Evolutionary conservation across 1,140 invertebrate genomes (phyloP).

Genomic region (Aphidius gifuensis): DNA sequence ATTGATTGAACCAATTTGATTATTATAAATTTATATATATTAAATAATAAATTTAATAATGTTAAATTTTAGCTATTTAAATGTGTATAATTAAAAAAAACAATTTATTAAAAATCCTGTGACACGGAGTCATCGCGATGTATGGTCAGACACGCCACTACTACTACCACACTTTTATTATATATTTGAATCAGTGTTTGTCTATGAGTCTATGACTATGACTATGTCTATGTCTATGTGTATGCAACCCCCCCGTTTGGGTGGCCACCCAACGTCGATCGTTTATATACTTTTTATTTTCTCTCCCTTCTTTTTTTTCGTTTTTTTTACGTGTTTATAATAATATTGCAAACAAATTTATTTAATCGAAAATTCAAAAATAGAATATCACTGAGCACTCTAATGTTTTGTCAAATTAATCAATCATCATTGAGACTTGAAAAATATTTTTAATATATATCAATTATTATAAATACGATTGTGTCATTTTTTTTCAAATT

Average conservation of each 20-base stretch:
- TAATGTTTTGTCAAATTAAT: not conserved
- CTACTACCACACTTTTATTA: not conserved
- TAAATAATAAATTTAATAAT: no score
- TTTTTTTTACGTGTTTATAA: no score
- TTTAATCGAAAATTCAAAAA: not conserved
- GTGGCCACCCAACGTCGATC: conserved; percentile 2
- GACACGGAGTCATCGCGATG: conserved; percentile 5
- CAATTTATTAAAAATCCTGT: conserved; percentile 4
- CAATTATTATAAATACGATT: no score
- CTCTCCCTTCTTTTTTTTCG: not conserved
- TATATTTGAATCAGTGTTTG: no score
- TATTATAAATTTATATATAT: not conserved
- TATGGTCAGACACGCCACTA: not conserved
- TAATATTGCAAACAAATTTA: not conserved
- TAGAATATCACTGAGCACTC: not conserved
- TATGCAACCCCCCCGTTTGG: not conserved
- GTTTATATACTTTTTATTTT: not conserved
- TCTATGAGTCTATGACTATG: no score
- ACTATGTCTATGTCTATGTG: no score
- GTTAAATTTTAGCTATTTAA: not conserved
- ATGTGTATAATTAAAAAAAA: not conserved
- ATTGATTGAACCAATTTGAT: not conserved
- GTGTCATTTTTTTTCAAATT: no score
- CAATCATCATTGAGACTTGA: not conserved
- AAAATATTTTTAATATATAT: conserved; percentile 1